Percentiles rank a stretch among this genome's conserved stretches.
phyloP scores from a whole-genome alignment of 35 echinoderm and acorn worm species.

The Apostichopus parvimensis region DNA sequence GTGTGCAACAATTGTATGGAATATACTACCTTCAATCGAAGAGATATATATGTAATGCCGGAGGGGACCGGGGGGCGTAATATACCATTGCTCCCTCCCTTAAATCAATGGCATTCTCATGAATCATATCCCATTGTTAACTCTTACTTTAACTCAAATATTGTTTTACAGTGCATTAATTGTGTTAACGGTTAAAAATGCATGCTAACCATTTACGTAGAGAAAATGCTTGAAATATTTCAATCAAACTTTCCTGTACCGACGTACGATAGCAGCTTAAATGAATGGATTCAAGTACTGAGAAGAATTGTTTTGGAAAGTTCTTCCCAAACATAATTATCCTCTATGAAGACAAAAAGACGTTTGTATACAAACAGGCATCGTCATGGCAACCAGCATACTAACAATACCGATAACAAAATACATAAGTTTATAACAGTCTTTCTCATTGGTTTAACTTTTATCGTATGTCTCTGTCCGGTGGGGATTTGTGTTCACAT shows the following conservation, averaged over 20 bases:
- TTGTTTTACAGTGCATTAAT: too few species aligned
- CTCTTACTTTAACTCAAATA: too few species aligned
- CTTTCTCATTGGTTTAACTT: background rate
- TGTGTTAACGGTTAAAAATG: too few species aligned
- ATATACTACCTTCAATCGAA: too few species aligned
- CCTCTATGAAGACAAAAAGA: background rate
- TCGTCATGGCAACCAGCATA: slow-evolving; percentile 4
- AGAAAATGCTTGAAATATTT: background rate
- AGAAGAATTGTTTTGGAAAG: background rate
- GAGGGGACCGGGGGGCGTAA: too few species aligned
- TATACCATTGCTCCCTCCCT: too few species aligned
- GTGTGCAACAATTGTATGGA: too few species aligned
- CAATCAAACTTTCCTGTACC: background rate
- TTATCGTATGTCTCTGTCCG: background rate
- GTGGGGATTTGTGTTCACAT: background rate
- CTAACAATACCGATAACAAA: background rate
- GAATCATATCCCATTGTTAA: too few species aligned
- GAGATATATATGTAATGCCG: too few species aligned
- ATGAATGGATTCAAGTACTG: slow-evolving; percentile 18
- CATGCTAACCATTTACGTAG: background rate
- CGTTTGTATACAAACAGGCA: background rate
- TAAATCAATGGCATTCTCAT: too few species aligned
- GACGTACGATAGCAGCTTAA: background rate
- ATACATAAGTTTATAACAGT: too few species aligned
- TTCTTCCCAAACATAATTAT: background rate